Evolutionary conservation across 1,140 invertebrate species (phyloP), one percentile per base, ranked within the genome.

Genomic region (Nebria ingens): DNA sequence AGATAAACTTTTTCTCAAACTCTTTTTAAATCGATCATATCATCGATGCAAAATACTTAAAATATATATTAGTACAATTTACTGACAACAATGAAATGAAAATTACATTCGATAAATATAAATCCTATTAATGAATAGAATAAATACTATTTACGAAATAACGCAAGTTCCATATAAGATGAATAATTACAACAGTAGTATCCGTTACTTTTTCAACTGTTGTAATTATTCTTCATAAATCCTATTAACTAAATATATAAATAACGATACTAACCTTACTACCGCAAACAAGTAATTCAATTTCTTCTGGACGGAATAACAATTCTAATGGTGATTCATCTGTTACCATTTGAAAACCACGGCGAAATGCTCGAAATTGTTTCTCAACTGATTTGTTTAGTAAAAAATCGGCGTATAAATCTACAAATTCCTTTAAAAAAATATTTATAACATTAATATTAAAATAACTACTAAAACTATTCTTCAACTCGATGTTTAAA

Each of bases 291-390:
- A 89, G 74, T 63, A 84, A 83, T 72, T 93, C 91, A 1, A 98
- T 82, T 75, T 98, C 96, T 69, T 93, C 85, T 0, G 95, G 92
- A 65, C 95, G 81, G 73, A 98, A 98, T 2, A 97, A 73, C 54
- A 84, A 71, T 29, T 85, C 82, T 49, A 96, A 73, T 2, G 93
- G 89, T 59, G 85, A 87, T 67, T 90, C 87, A 59, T 86, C 87
- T 0, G 80, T 82, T 0, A 97, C 93, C 83, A 91, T 90, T 69
- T 90, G 84, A 71, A 98, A 98, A 12, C 95, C 96, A 65, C 84
- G 80, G 57, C 85, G 80, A 70, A 98, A 98, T 17, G 90, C 86
- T 55, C 81, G 79, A 67, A 94, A 97, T 69, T 95, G 91, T 52
- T 82, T 81, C 61, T 91, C 82, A 9, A 97, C 87, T 0, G 88